Evolutionary conservation across 2,888 invertebrate genomes (phyloP).

Genomic region (Aphodius sticticus): DNA sequence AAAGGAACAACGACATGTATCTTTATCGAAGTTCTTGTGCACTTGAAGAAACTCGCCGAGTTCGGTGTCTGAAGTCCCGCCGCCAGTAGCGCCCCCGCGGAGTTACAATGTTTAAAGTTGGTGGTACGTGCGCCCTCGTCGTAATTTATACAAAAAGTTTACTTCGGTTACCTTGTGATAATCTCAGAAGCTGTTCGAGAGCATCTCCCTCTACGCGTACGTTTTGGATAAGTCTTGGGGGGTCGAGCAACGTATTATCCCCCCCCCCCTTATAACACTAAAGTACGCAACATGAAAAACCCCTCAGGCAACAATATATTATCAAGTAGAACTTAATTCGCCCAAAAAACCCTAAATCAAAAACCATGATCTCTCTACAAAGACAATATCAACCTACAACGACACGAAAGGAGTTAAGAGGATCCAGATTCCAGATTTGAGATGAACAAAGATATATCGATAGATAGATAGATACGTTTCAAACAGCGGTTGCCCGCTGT

Average conservation of each 20-base stretch:
- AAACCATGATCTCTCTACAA: too few relatives aligned
- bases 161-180: conserved; percentile 23
- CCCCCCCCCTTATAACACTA: neutral
- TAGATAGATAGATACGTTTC: too few relatives aligned
- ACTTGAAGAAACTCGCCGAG: conserved; percentile 18
- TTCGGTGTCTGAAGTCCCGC: neutral
- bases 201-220: conserved; percentile 16
- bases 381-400: too few relatives aligned
- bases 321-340: neutral
- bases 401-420: too few relatives aligned
- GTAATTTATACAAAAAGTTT: conserved; percentile 27
- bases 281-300: conserved; percentile 21
- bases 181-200: conserved; percentile 22
- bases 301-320: neutral
- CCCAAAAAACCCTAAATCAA: too few relatives aligned
- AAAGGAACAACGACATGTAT: conserved; percentile 26
- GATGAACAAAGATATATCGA: too few relatives aligned
- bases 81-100: conserved; percentile 7
- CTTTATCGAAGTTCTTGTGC: conserved; percentile 21
- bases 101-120: conserved; percentile 25
- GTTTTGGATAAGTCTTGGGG: neutral
- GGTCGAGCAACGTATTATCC: neutral
- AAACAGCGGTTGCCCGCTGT: too few relatives aligned
- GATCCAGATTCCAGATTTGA: too few relatives aligned
- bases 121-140: neutral